Conservation (phyloP, 2,888 invertebrate species). For the Parnassius apollo region DNA sequence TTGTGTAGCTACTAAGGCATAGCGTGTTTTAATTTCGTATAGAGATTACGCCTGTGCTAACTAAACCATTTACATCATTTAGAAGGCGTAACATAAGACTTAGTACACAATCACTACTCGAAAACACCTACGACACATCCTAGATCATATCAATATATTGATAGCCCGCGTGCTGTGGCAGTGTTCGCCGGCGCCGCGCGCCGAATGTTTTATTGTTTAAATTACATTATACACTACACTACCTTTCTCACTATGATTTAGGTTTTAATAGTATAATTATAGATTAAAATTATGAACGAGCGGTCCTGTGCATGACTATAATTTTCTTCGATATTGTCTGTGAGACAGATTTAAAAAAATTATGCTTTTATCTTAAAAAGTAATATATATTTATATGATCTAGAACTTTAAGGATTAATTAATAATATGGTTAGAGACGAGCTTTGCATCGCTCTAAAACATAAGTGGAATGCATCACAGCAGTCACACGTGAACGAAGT, state of each 20-base stretch:
- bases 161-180: slow-evolving; percentile 62
- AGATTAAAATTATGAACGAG: slow-evolving; percentile 62
- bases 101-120: slow-evolving; percentile 79
- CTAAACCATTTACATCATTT: slow-evolving; percentile 46
- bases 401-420: slow-evolving; percentile 73
- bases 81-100: slow-evolving; percentile 77
- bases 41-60: slow-evolving; percentile 28
- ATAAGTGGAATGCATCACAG: slow-evolving; percentile 30
- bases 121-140: slow-evolving; percentile 79
- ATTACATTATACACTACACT: slow-evolving; percentile 70
- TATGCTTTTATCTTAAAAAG: slow-evolving; percentile 26
- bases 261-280: slow-evolving; percentile 34
- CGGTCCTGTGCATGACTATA: slow-evolving; percentile 57
- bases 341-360: slow-evolving; percentile 24
- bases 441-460: slow-evolving; percentile 39
- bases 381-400: slow-evolving; percentile 79
- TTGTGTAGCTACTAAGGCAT: not conserved
- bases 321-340: slow-evolving; percentile 39
- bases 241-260: slow-evolving; percentile 71
- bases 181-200: slow-evolving; percentile 52
- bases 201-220: slow-evolving; percentile 51
- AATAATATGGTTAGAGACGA: slow-evolving; percentile 42
- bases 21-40: not conserved
- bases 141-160: slow-evolving; percentile 80
- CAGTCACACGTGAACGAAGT: slow-evolving; percentile 40